Evolutionary conservation across 2,888 invertebrate genomes (phyloP).

Genomic region (Hydroisotoma schaefferi): DNA sequence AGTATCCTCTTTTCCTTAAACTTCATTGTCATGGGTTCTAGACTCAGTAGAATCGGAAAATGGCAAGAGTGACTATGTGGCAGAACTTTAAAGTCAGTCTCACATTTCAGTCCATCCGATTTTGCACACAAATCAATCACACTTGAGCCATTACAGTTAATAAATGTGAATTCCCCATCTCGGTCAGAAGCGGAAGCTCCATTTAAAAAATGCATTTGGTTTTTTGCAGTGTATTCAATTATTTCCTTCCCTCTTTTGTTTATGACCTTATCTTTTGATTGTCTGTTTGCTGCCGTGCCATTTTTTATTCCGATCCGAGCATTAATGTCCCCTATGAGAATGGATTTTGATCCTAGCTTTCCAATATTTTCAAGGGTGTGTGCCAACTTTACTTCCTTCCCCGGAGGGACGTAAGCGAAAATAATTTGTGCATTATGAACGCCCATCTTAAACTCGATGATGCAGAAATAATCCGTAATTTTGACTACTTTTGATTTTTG

Average conservation of each 20-base stretch:
- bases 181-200: conserved; percentile 1
- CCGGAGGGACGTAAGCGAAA: neutral
- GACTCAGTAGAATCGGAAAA: too few relatives aligned
- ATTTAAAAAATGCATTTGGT: neutral
- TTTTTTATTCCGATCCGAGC: neutral
- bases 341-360: neutral
- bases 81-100: neutral
- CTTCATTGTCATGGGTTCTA: too few relatives aligned
- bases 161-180: conserved; percentile 10
- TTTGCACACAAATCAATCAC: neutral
- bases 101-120: neutral
- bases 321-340: neutral
- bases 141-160: conserved; percentile 7
- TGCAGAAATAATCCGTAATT: neutral
- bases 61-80: neutral
- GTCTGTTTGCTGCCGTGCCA: neutral
- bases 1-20: too few relatives aligned
- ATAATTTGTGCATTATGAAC: neutral
- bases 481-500: neutral
- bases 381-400: neutral
- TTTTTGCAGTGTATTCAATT: neutral
- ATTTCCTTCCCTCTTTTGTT: neutral
- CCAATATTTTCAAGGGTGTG: neutral
- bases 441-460: too few relatives aligned
- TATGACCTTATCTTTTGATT: neutral